A percentile compares a stretch with the other conserved stretches of the same genome.
phyloP scores from a whole-genome alignment of 2,113 vertebrate species.

The Capra hircus region DNA sequence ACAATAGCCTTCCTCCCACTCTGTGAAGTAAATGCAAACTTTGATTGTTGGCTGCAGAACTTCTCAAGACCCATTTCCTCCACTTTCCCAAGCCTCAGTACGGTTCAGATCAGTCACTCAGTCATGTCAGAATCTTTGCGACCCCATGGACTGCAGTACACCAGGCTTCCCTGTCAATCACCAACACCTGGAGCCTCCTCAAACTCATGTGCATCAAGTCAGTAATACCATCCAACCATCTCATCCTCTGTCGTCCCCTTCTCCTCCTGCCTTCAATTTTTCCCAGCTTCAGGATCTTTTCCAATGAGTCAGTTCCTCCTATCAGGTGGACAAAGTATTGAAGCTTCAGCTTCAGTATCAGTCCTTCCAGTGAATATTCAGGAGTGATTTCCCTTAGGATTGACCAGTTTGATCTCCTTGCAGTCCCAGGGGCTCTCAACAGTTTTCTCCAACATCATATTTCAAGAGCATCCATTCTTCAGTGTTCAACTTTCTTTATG shows the following conservation, averaged over 20 bases:
- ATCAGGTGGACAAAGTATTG: not conserved
- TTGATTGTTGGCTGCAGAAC: not conserved
- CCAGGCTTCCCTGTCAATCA: not conserved
- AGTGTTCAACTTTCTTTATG: not conserved
- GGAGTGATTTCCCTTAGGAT: not conserved
- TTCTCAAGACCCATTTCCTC: not conserved
- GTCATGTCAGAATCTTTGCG: not conserved
- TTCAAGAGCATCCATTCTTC: not conserved
- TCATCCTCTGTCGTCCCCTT: not conserved
- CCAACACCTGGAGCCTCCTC: not conserved
- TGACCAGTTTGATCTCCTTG: not conserved
- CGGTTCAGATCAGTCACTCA: not conserved
- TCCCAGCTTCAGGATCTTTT: not conserved
- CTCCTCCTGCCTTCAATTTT: not conserved
- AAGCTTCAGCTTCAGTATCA: not conserved
- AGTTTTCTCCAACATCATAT: not conserved
- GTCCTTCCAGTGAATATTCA: not conserved
- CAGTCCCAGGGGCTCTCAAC: not conserved
- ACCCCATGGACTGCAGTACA: not conserved
- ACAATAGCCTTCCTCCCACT: not conserved
- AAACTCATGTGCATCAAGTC: not conserved
- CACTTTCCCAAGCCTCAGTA: not conserved
- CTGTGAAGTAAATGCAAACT: not conserved
- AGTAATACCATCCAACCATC: not conserved
- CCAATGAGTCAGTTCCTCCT: not conserved